Conservation (phyloP, 2,888 invertebrate genomes). For the Pristionchus entomophagus region DNA sequence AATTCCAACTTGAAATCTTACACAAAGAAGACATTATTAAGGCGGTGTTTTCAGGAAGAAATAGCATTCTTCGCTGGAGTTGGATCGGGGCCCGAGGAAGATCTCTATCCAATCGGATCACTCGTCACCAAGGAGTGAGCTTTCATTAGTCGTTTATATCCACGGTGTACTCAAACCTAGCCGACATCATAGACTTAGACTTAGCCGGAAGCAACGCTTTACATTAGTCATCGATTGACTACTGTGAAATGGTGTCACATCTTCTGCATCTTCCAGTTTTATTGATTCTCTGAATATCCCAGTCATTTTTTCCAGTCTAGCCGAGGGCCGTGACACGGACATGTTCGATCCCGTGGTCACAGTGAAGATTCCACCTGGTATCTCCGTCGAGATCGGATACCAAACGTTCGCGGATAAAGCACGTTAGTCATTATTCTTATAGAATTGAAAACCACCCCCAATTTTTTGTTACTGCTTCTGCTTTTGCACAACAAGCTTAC, state of each 20-base stretch:
- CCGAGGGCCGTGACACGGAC: background rate
- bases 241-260: too few relatives aligned
- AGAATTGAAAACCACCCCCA: too few relatives aligned
- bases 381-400: slow-evolving; percentile 28
- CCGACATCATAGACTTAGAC: too few relatives aligned
- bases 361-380: background rate
- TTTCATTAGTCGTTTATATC: too few relatives aligned
- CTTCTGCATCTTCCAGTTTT: too few relatives aligned
- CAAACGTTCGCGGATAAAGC: slow-evolving; percentile 11
- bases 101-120: background rate
- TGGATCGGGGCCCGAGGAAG: background rate
- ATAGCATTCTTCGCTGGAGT: slow-evolving; percentile 5
- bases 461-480: background rate
- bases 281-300: background rate
- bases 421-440: background rate
- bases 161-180: too few relatives aligned
- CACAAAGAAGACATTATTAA: too few relatives aligned
- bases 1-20: too few relatives aligned
- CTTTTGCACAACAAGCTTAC: too few relatives aligned
- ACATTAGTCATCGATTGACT: too few relatives aligned
- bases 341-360: slow-evolving; percentile 31
- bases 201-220: too few relatives aligned
- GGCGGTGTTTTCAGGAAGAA: slow-evolving; percentile 6
- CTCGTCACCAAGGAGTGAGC: background rate
- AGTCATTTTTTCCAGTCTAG: background rate